Evolutionary conservation across 2,888 invertebrate genomes (phyloP), one percentile per base, ranked within the genome.

Genomic region (Lordiphosa andalusiaca): DNA sequence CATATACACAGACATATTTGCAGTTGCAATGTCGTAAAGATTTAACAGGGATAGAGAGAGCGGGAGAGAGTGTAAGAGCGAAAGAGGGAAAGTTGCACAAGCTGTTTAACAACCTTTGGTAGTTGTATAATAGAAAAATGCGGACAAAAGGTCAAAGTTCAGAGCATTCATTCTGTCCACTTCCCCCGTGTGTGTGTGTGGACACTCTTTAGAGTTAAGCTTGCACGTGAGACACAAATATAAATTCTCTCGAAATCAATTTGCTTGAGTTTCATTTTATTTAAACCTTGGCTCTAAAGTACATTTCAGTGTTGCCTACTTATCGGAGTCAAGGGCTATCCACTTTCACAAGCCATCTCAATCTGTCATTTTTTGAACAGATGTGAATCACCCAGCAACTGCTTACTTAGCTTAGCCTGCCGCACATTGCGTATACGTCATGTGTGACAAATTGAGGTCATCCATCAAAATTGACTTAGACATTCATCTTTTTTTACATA

Each of bases 111-210:
- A 71, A 68, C 69, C 67, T 80, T 63, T 53, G 44, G 53, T 23
- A 48, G 40, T 55, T 50, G 60, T 30, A 30, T 36, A 59, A 41
- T 30, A 30, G 38, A 59, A 41, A 44, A 44, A 44, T 44, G 30
- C 48, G 16, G 49, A 10, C 23, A 64, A 30, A 80, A 77, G 77
- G 66, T 83, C 73, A 78, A 83, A 78, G 77, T 78, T 84, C 73
- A 52, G 44, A 62, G 51, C 52, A 63, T 62, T 68, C 56, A 47
- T 38, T 30, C 44, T 41, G 59, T 6, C 44, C 5, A 9, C 9
- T 13, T 9, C 6, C 42, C 9, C n/a, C n/a, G n/a, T n/a, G 16
- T 16, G 16, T 16, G 9, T 6, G 19, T 39, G 10, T 16, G 6
- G 16, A 13, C 13, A 9, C 13, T 30, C 9, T 30, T 30, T 30